Evolutionary conservation across 1,140 invertebrate species (phyloP), one percentile per base, ranked within the genome.

Genomic region (Sesamia nonagrioides): DNA sequence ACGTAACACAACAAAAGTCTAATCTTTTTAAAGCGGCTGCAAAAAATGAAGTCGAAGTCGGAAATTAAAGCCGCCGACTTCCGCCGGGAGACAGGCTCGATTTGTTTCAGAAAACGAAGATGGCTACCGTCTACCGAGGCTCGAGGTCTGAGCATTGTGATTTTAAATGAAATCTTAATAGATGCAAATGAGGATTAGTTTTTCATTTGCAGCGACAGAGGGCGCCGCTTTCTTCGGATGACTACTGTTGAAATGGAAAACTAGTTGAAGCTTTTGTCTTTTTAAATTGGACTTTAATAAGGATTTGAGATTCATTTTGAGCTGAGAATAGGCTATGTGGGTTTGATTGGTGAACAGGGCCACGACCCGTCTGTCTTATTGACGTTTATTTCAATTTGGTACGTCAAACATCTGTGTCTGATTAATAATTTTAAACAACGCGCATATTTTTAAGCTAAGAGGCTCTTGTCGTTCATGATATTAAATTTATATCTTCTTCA

Each of bases 31-130:
- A 69, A 78, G 37, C 40, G 52, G 48, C 68, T 72, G 61, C 18
- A 61, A 88, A 89, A 84, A 87, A 82, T 80, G 85, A 37, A 77
- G 45, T 77, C 60, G 61, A 78, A 76, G 81, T 79, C 82, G 88
- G 86, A 88, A 90, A 91, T 89, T 84, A 85, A 88, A 87, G 86
- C 82, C 52, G 77, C 60, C 83, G 84, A 82, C 83, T 86, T 81
- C 81, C 81, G 73, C 9, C 54, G 37, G 54, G 54, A 63, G 42
- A 75, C 18, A 61, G 58, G 42, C 42, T 75, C 42, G 73, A 61
- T 75, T 75, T 75, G 73, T 75, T 75, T 75, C 58, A 75, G 42
- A 74, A 74, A 74, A 42, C 71, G 35, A 74, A 75, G 37, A 69
- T 69, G 40, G 42, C 21, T 42, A 13, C 45, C n/a, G 40, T 35